phyloP scores from a whole-genome alignment of 1,140 invertebrate species.

The Rhyzopertha dominica region DNA sequence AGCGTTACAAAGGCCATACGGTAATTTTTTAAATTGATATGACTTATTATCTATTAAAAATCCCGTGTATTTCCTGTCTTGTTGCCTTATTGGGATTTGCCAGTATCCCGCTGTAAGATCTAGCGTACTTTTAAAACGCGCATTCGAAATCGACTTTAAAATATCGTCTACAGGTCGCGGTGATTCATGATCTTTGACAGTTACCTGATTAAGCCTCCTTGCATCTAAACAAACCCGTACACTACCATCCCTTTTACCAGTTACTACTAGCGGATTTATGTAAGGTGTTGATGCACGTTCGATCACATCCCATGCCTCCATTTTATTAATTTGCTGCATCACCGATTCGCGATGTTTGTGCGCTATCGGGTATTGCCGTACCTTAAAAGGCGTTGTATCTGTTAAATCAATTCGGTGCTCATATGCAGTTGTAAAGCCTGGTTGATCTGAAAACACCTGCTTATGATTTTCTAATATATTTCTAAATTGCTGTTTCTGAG shows the following conservation, averaged over 20 bases:
- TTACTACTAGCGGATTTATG: neutral
- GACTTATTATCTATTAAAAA: conserved; percentile 1
- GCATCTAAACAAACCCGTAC: conserved; percentile 4
- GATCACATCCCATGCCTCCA: conserved; percentile 7
- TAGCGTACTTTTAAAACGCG: neutral
- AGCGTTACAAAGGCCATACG: neutral
- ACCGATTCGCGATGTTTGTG: neutral
- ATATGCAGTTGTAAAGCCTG: too few relatives aligned
- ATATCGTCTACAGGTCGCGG: neutral
- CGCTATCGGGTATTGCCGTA: neutral
- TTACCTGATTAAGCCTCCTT: neutral
- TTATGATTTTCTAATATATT: too few relatives aligned
- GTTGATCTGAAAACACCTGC: too few relatives aligned
- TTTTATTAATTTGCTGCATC: neutral
- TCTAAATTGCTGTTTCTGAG: too few relatives aligned
- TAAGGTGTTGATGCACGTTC: neutral
- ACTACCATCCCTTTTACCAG: neutral
- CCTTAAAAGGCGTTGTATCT: too few relatives aligned
- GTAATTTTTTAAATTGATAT: conserved; percentile 1
- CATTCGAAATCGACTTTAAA: neutral
- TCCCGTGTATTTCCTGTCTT: conserved; percentile 4
- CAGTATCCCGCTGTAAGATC: conserved; percentile 2
- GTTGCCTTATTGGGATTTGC: conserved; percentile 1
- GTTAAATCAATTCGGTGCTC: too few relatives aligned
- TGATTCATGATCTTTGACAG: neutral